These are phyloP conservation scores for Apodemia hepburni DNA, from an alignment of 2,888 invertebrate genomes.

Conservation along the genomic window DNA sequence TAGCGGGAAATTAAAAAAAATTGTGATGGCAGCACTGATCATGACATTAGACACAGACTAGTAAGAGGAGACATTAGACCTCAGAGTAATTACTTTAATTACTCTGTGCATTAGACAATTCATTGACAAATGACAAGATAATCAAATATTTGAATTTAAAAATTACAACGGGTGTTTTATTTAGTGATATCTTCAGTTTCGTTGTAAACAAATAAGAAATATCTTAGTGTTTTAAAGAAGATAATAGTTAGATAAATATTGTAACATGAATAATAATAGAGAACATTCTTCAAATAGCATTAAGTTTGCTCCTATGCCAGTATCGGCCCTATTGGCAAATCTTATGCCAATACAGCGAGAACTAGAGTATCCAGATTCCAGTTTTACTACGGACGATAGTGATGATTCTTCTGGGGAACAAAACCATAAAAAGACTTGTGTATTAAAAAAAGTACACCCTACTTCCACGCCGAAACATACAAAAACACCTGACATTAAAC, in stretches of 20 bases:
- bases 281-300: constrained; percentile 64
- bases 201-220: background rate
- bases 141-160: background rate
- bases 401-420: constrained; percentile 53
- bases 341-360: constrained; percentile 54
- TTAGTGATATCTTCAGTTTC: background rate
- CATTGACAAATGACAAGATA: no score
- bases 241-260: background rate
- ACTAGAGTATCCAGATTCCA: constrained; percentile 49
- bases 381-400: constrained; percentile 58
- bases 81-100: no score
- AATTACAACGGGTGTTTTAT: background rate
- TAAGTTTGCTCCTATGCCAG: constrained; percentile 69
- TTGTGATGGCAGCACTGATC: no score
- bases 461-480: constrained; percentile 47
- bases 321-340: constrained; percentile 65
- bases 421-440: constrained; percentile 38
- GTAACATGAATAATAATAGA: constrained; percentile 55
- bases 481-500: constrained; percentile 42
- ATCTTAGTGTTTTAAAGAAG: background rate
- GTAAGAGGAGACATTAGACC: no score
- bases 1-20: no score
- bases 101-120: no score
- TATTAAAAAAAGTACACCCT: constrained; percentile 38
- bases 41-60: no score